Evolutionary conservation across 1,140 invertebrate species (phyloP), one percentile per base, ranked within the genome.

Genomic region (Drosophila parabipectinata): DNA sequence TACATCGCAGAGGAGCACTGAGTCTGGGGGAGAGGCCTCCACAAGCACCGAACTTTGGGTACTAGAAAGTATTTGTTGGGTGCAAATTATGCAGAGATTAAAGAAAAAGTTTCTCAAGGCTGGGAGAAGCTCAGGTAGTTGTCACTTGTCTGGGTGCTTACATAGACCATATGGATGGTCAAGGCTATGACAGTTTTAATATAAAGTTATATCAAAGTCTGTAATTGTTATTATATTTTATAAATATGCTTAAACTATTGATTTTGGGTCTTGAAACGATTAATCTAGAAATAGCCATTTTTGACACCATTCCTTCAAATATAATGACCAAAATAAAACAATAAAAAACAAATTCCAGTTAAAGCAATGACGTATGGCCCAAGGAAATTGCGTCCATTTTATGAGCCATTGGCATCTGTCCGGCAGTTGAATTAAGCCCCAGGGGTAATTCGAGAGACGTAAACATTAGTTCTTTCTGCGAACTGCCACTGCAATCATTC

Each of bases 41-140:
- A 63, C 44, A 34, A 37, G 30, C 30, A 34, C 26, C 37, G 44
- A 69, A 69, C 64, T 57, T 57, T 69, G 44, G 44, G n/a, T 48
- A 57, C 50, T 50, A 45, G 32, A 57, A 57, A 41, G 63, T 47
- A 56, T 56, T 57, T 48, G 63, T 41, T 37, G 32, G 45, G 48
- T 57, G 52, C 51, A 69, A 55, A 69, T 69, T 68, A 47, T 67
- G 51, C 51, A 30, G 63, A 69, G 64, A 69, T 71, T 69, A 41
- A 10, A 9, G 12, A 18, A 37, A 32, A 60, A 67, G 59, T 67
- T 52, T 0, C 12, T 12, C 14, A 26, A 48, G 28, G 8, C n/a
- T 34, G 7, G 28, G 7, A 47, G 4, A 8, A 10, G 32, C 32
- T 0, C 8, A n/a, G 10, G 10, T n/a, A 37, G 34, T 37, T 37